A percentile compares a stretch with the other conserved stretches of the same genome.
Evolutionary conservation across 2,797 vertebrate genomes (phyloP).

Genomic region (Intellagama lesueurii): DNA sequence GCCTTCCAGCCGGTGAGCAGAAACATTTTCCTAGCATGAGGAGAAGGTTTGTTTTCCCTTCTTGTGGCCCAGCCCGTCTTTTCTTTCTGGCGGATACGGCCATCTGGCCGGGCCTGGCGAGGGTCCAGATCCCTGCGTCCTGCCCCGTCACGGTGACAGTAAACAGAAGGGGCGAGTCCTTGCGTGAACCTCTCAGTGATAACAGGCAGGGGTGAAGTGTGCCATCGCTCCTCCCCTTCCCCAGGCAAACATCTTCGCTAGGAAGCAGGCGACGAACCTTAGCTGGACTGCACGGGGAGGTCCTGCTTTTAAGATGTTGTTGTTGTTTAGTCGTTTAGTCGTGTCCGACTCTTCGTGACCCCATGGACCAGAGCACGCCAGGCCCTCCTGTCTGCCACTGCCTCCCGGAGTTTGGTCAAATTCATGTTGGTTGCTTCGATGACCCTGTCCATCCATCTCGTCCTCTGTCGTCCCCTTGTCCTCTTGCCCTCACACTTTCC

Average conservation of each 20-base stretch:
- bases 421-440: too few relatives aligned
- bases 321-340: too few relatives aligned
- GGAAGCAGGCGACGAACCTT: background rate
- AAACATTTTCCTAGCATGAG: background rate
- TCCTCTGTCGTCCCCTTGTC: too few relatives aligned
- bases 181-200: background rate
- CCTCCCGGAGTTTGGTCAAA: too few relatives aligned
- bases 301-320: too few relatives aligned
- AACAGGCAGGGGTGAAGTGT: background rate
- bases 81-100: background rate
- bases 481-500: too few relatives aligned
- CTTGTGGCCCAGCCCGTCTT: too few relatives aligned
- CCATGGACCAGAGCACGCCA: too few relatives aligned
- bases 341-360: too few relatives aligned
- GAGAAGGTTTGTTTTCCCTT: background rate
- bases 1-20: background rate
- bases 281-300: background rate
- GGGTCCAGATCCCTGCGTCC: background rate
- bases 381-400: too few relatives aligned
- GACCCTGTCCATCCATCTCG: too few relatives aligned
- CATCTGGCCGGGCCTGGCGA: background rate
- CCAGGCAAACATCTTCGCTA: background rate
- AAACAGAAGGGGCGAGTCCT: slow-evolving; percentile 15
- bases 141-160: slow-evolving; percentile 22
- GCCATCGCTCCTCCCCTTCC: background rate